A percentile compares a stretch with the other conserved stretches of the same genome.
phyloP scores from a whole-genome alignment of 2,888 invertebrate species.

The Tromatobia lineatoria region DNA sequence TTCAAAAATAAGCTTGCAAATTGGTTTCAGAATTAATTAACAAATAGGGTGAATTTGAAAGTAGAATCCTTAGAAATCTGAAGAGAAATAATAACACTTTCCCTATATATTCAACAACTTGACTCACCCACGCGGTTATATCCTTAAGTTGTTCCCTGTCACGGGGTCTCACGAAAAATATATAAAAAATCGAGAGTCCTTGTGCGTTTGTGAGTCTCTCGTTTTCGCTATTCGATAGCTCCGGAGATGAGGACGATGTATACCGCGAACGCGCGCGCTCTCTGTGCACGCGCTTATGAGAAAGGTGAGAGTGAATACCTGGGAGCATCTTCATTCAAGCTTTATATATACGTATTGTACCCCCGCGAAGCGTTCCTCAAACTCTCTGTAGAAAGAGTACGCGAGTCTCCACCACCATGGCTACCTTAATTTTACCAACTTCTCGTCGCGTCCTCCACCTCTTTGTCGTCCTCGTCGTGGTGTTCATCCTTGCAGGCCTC shows the following conservation, averaged over 20 bases:
- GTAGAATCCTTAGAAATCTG: too few species aligned
- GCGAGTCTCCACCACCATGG: constrained; percentile 75
- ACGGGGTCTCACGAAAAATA: constrained; percentile 48
- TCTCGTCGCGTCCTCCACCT: constrained; percentile 43
- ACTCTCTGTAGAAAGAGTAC: constrained; percentile 78
- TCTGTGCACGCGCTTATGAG: constrained; percentile 81
- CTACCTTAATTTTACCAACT: constrained; percentile 77
- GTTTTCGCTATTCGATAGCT: constrained; percentile 33
- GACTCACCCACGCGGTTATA: constrained; percentile 59
- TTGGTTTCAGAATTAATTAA: background rate
- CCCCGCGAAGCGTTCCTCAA: constrained; percentile 78
- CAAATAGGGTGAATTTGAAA: too few species aligned
- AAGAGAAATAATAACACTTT: background rate
- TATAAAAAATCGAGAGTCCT: constrained; percentile 40
- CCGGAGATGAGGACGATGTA: constrained; percentile 44
- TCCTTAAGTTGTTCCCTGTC: constrained; percentile 45
- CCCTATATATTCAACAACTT: background rate
- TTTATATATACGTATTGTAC: constrained; percentile 85
- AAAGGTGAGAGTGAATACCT: constrained; percentile 85
- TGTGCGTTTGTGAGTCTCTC: constrained; percentile 4
- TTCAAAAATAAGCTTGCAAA: too few species aligned
- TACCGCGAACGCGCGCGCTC: constrained; percentile 63
- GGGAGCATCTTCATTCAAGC: constrained; percentile 85
- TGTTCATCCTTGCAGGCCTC: constrained; percentile 10
- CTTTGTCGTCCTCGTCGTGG: constrained; percentile 29